Evolutionary conservation across 2,113 vertebrate genomes (phyloP).

Genomic region (Astur gentilis): DNA sequence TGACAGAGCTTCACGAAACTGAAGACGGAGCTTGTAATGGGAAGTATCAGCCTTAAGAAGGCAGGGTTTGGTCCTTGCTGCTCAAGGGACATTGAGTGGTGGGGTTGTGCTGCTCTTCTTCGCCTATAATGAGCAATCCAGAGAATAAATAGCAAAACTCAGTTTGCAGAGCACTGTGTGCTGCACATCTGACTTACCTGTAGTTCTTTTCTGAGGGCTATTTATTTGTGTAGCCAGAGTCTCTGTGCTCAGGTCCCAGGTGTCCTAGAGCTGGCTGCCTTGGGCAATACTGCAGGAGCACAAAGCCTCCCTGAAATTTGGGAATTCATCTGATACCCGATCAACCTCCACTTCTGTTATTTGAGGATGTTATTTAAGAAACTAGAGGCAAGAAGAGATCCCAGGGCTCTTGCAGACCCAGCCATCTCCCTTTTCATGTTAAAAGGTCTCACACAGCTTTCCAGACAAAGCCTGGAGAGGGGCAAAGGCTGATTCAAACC

Average conservation of each 20-base stretch:
- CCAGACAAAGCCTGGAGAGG: neutral
- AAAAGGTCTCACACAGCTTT: neutral
- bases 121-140: neutral
- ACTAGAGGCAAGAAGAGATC: neutral
- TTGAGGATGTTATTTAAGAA: neutral
- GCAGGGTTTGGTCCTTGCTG: neutral
- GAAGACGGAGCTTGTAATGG: neutral
- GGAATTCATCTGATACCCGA: neutral
- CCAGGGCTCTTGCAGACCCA: neutral
- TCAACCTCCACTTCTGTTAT: neutral
- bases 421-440: neutral
- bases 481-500: neutral
- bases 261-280: neutral
- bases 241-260: neutral
- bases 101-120: neutral
- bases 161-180: fast-evolving
- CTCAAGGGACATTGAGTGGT: neutral
- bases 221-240: neutral
- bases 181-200: neutral
- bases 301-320: neutral
- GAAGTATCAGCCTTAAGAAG: neutral
- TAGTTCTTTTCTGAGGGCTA: neutral
- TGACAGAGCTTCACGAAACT: neutral
- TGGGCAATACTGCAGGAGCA: neutral
- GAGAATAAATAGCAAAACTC: neutral